Base-by-base conservation (phyloP, 2,888 invertebrate genomes). In the Priocnemis perturbator region DNA sequence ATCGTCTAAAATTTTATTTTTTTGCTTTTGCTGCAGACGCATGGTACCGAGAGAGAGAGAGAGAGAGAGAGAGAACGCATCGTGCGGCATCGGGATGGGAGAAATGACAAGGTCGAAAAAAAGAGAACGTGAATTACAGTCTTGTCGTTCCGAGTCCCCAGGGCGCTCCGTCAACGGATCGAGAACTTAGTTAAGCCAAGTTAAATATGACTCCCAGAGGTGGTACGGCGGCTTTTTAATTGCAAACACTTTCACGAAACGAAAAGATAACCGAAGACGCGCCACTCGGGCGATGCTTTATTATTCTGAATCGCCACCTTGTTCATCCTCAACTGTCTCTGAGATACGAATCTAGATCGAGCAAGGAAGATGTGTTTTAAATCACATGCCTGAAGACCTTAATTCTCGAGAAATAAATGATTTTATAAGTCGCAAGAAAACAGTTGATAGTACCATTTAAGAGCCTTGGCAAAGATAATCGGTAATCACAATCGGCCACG, bases 181-280 rank as follows among this genome's bases (percentile, higher is more conserved):
- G 78, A 79, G 84, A 88, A 89, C 85, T 88, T 86, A 83, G 88
- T 88, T 88, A 87, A 86, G 85, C 81, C 84, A 88, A 88, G 88
- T 88, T 88, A 89, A 88, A 88, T 88, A 86, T 83, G 79, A 81
- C 86, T 87, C 88, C 86, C 88, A 82, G 81, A 85, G 87, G 85
- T 86, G 81, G 76, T 78, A 85, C 82, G 81, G 81, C 79, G 84
- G 81, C 82, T 84, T 86, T 88, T 88, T 87, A 87, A 88, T 89
- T 88, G 85, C 84, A 86, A 86, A 88, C 85, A 84, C 86, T 85
- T 84, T 83, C 77, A 73, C 75, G 73, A 79, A 83, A 83, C 78
- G 79, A 81, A 79, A 81, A 81, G 79, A 79, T 76, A 82, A 76
- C 74, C 70, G 48, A 58, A 67, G 69, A 74, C 64, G 66, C 26